A percentile compares a stretch with the other conserved stretches of the same genome.
Conservation (phyloP, 2,888 invertebrate species). For the Seira sanloemensis region DNA sequence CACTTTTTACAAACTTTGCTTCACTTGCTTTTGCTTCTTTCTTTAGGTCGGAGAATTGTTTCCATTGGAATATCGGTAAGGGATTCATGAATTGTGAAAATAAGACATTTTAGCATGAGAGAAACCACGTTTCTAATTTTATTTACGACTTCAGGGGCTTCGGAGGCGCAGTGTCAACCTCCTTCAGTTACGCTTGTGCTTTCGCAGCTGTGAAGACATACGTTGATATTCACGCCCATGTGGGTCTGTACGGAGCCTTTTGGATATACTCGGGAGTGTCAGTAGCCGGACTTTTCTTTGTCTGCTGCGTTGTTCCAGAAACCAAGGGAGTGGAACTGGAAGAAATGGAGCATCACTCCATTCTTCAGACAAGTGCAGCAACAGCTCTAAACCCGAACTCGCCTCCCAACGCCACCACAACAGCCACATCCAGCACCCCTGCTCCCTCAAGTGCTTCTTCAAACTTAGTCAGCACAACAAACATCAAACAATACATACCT, state of each 20-base stretch:
- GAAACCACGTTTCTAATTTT: no score
- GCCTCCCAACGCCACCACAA: slow-evolving; percentile 53
- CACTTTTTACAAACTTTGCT: no score
- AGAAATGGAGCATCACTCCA: slow-evolving; percentile 83
- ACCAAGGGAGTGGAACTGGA: slow-evolving; percentile 93
- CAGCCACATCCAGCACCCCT: slow-evolving; percentile 49
- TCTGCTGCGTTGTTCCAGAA: slow-evolving; percentile 91
- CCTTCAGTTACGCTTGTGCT: slow-evolving; percentile 90
- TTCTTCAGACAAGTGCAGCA: slow-evolving; percentile 46
- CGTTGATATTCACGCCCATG: slow-evolving; percentile 85
- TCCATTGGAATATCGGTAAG: slow-evolving; percentile 80
- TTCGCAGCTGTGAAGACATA: slow-evolving; percentile 92
- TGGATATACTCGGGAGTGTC: slow-evolving; percentile 92
- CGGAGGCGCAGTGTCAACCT: slow-evolving; percentile 90
- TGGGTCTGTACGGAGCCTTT: slow-evolving; percentile 89
- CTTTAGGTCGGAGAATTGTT: slow-evolving; percentile 84
- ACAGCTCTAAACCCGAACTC: slow-evolving; percentile 52
- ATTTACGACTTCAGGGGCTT: slow-evolving; percentile 81
- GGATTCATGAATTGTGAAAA: slow-evolving; percentile 17
- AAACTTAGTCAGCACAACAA: slow-evolving; percentile 56
- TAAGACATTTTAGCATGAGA: not conserved
- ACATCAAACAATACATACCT: slow-evolving; percentile 38
- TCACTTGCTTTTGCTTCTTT: not conserved
- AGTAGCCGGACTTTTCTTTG: slow-evolving; percentile 88
- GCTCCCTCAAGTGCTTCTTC: slow-evolving; percentile 66